Evolutionary conservation across 2,888 invertebrate genomes (phyloP).

Genomic region (Cephus sareptanus): DNA sequence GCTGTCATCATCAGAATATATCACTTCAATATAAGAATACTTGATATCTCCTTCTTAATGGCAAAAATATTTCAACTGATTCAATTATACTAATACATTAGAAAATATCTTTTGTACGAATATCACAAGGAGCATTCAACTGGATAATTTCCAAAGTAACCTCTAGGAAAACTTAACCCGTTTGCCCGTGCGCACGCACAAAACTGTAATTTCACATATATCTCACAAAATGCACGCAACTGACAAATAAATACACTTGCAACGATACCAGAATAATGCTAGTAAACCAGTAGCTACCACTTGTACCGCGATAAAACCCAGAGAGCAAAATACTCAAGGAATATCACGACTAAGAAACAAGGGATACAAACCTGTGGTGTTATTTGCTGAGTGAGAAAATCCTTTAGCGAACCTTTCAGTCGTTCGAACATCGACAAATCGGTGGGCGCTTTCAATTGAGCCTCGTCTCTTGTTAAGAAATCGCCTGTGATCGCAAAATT

Average conservation of each 20-base stretch:
- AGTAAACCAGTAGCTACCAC: conserved; percentile 17
- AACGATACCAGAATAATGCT: not conserved
- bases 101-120: not conserved
- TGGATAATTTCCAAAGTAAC: not conserved
- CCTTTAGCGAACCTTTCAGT: conserved; percentile 56
- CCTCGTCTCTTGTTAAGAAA: conserved; percentile 49
- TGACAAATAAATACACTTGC: not conserved
- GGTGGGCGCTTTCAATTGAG: conserved; percentile 58
- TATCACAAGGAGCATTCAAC: not conserved
- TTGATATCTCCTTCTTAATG: not conserved
- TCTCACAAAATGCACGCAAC: conserved; percentile 3
- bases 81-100: not conserved
- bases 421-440: conserved; percentile 59
- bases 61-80: not conserved
- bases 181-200: not conserved
- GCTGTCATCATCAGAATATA: no score
- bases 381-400: conserved; percentile 54
- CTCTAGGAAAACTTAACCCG: not conserved
- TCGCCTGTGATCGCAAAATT: conserved; percentile 38
- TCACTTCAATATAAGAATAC: not conserved
- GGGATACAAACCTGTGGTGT: conserved; percentile 56
- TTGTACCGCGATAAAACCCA: conserved; percentile 40
- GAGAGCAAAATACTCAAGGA: conserved; percentile 37
- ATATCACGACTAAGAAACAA: conserved; percentile 46
- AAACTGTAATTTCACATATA: not conserved